phyloP scores from a whole-genome alignment of 2,888 invertebrate species.

The Ichneumon xanthorius region DNA sequence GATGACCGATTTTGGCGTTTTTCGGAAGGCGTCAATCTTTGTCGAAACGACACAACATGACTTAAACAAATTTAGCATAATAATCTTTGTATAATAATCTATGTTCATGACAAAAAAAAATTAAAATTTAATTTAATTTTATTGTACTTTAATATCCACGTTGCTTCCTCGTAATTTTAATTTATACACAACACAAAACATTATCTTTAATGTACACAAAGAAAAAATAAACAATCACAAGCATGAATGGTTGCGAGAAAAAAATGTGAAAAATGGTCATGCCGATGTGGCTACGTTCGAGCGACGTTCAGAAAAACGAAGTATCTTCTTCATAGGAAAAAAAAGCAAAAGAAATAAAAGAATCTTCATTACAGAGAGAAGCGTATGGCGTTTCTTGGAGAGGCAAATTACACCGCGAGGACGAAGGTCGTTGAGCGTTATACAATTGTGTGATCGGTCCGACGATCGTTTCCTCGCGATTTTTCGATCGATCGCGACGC shows the following conservation, averaged over 20 bases:
- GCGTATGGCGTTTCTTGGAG: constrained; percentile 43
- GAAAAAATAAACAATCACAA: no score
- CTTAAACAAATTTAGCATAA: no score
- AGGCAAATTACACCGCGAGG: constrained; percentile 35
- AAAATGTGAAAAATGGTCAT: neutral
- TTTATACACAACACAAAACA: no score
- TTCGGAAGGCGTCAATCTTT: neutral
- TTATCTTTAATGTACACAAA: no score
- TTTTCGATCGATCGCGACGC: constrained; percentile 43
- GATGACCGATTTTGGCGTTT: no score
- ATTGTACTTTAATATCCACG: no score
- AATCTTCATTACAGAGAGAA: constrained; percentile 16
- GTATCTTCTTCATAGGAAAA: neutral
- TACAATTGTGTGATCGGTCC: constrained; percentile 58
- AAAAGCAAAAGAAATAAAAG: constrained; percentile 8
- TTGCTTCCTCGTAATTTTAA: no score
- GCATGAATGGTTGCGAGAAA: no score
- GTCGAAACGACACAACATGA: neutral
- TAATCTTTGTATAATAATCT: neutral
- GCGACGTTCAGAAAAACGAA: neutral
- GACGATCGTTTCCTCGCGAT: constrained; percentile 52
- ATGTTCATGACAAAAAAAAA: no score
- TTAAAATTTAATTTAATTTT: no score
- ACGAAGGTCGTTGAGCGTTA: constrained; percentile 61
- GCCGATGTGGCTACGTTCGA: neutral